phyloP scores from a whole-genome alignment of 2,113 vertebrate species.

The Turdus rufiventris region DNA sequence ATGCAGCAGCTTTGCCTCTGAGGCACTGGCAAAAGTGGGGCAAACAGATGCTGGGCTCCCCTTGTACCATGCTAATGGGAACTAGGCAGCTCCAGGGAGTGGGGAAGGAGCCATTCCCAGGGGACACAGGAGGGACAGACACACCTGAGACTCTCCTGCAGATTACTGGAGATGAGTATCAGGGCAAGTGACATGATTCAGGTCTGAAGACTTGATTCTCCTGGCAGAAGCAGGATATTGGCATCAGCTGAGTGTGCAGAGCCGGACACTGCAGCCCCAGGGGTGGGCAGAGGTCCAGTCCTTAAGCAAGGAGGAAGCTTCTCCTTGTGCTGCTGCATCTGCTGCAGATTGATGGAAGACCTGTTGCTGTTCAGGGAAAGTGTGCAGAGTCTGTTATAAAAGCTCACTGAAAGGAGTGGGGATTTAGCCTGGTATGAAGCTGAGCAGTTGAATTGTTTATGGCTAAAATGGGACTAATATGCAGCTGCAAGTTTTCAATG shows the following conservation, averaged over 20 bases:
- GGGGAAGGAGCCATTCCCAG: background rate
- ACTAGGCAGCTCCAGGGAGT: background rate
- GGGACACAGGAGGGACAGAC: background rate
- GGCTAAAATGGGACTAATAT: background rate
- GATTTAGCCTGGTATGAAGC: background rate
- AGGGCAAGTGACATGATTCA: rapidly evolving
- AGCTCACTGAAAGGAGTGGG: background rate
- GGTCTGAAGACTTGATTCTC: background rate
- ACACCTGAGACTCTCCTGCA: rapidly evolving
- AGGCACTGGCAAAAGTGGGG: background rate
- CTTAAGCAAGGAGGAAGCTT: rapidly evolving
- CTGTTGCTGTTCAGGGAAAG: rapidly evolving
- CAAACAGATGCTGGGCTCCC: background rate
- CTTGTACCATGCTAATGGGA: rapidly evolving
- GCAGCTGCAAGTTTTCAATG: background rate
- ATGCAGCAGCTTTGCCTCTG: background rate
- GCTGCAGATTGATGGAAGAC: background rate
- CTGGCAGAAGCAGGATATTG: background rate
- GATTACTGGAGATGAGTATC: rapidly evolving
- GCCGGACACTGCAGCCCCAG: rapidly evolving
- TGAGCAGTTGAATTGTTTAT: background rate
- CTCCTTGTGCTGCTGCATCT: background rate
- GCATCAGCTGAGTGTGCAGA: background rate
- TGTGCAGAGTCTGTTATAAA: too few relatives aligned
- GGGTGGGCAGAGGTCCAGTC: background rate